Percentiles rank a stretch among this genome's conserved stretches.
phyloP scores from a whole-genome alignment of 2,888 invertebrate genomes.

The Eurytoma californica region DNA sequence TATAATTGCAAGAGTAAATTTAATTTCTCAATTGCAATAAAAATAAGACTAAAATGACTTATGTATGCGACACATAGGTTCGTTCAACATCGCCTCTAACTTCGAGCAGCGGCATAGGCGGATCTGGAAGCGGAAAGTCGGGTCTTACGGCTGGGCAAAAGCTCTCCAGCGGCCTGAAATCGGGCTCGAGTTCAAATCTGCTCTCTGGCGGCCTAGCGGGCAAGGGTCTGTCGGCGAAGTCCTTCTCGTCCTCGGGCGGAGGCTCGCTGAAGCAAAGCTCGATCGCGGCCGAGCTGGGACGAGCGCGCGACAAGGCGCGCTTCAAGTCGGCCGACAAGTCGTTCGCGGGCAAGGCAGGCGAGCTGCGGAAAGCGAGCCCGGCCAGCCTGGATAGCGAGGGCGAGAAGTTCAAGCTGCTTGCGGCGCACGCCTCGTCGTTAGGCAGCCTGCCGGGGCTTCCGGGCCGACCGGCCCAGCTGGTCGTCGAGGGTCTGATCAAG shows the following conservation, averaged over 20 bases:
- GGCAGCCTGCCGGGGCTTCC: slow-evolving; percentile 66
- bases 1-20: too few species aligned
- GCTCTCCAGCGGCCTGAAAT: slow-evolving; percentile 63
- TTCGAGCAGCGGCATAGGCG: slow-evolving; percentile 61
- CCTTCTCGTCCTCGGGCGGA: slow-evolving; percentile 75
- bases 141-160: slow-evolving; percentile 68
- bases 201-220: slow-evolving; percentile 59
- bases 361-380: slow-evolving; percentile 82
- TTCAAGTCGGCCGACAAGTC: slow-evolving; percentile 79
- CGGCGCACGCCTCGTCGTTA: slow-evolving; percentile 72
- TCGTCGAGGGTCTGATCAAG: slow-evolving; percentile 86
- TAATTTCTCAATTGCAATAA: neutral
- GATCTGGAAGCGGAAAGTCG: slow-evolving; percentile 65
- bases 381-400: slow-evolving; percentile 81
- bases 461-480: slow-evolving; percentile 80
- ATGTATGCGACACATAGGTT: slow-evolving; percentile 58
- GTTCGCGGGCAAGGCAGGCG: slow-evolving; percentile 78
- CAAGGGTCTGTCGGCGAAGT: slow-evolving; percentile 61
- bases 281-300: slow-evolving; percentile 78
- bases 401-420: slow-evolving; percentile 80
- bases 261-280: slow-evolving; percentile 80
- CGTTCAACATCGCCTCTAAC: slow-evolving; percentile 59
- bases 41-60: slow-evolving; percentile 1
- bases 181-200: slow-evolving; percentile 67
- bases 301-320: slow-evolving; percentile 80